Evolutionary conservation across 2,797 vertebrate species (phyloP).

Genomic region (Rhyacichthys aspro): DNA sequence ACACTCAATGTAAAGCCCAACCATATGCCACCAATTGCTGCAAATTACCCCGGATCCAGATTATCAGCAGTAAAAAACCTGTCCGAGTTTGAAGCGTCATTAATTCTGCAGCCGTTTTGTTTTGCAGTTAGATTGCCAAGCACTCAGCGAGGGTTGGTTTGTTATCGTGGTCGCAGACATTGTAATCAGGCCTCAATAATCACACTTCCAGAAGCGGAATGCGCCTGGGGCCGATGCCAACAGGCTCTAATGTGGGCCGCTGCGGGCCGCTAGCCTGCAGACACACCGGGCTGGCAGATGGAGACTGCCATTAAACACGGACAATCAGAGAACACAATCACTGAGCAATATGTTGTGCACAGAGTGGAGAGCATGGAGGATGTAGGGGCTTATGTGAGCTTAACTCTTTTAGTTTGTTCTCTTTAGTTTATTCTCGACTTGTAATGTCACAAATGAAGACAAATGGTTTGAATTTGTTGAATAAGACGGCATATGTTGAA

Average conservation of each 20-base stretch:
- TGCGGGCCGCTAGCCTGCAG: slow-evolving; percentile 77
- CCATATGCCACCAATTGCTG: slow-evolving; percentile 77
- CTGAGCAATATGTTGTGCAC: slow-evolving; percentile 54
- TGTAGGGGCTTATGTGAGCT: slow-evolving; percentile 32
- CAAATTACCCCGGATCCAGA: slow-evolving; percentile 75
- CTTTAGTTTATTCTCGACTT: too few species aligned
- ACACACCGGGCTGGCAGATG: slow-evolving; percentile 76
- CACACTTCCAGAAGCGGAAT: slow-evolving; percentile 83
- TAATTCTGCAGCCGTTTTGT: slow-evolving; percentile 78
- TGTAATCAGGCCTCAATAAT: slow-evolving; percentile 84
- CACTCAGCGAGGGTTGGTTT: slow-evolving; percentile 64
- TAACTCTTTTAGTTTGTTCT: too few species aligned
- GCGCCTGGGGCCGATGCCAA: slow-evolving; percentile 78
- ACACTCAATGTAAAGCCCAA: slow-evolving; percentile 64
- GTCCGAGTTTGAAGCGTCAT: slow-evolving; percentile 79
- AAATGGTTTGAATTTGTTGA: too few species aligned
- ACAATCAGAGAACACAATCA: slow-evolving; percentile 73
- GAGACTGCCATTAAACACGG: slow-evolving; percentile 76
- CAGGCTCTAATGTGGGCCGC: slow-evolving; percentile 80
- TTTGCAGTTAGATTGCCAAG: slow-evolving; percentile 73
- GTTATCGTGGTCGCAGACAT: slow-evolving; percentile 79
- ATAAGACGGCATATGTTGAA: too few species aligned
- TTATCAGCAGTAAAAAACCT: slow-evolving; percentile 78
- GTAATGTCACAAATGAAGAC: too few species aligned
- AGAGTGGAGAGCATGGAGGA: slow-evolving; percentile 35